Percentiles rank a stretch among this genome's conserved stretches.
phyloP scores from a whole-genome alignment of 2,113 vertebrate genomes.

The Brienomyrus brachyistius region DNA sequence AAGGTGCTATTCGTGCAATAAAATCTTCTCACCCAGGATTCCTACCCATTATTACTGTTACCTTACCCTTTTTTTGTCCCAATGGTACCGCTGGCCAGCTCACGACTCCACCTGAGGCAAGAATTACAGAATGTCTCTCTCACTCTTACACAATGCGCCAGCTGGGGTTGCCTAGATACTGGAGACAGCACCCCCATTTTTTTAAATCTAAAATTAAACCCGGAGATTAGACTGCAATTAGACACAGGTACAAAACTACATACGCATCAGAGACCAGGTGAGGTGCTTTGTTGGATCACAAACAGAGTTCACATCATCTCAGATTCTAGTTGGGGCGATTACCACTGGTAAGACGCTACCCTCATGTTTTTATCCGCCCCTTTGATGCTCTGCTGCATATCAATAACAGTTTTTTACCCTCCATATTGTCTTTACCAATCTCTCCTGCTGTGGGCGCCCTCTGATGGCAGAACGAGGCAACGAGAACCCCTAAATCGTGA shows the following conservation, averaged over 20 bases:
- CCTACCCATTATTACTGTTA: neutral
- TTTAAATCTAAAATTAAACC: conserved; percentile 50
- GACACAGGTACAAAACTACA: conserved; percentile 12
- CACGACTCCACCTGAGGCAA: conserved; percentile 12
- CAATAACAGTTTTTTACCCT: neutral
- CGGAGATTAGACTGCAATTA: conserved; percentile 23
- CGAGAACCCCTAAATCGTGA: neutral
- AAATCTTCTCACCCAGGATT: neutral
- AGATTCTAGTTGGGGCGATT: neutral
- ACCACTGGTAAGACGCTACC: neutral
- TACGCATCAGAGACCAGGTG: neutral
- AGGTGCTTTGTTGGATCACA: neutral
- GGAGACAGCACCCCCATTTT: conserved; percentile 40
- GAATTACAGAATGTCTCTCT: conserved; percentile 7
- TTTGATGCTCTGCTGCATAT: neutral
- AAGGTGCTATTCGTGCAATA: neutral
- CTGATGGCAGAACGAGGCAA: neutral
- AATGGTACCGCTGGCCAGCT: neutral
- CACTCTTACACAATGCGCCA: conserved; percentile 28
- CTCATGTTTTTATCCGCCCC: neutral
- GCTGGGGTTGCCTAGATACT: conserved; percentile 51
- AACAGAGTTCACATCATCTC: neutral
- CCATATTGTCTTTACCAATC: neutral
- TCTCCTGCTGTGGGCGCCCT: neutral
- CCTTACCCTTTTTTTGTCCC: neutral